Base-by-base conservation (phyloP, 92 coral and sea anemone species). In the Diadumene lineata region DNA sequence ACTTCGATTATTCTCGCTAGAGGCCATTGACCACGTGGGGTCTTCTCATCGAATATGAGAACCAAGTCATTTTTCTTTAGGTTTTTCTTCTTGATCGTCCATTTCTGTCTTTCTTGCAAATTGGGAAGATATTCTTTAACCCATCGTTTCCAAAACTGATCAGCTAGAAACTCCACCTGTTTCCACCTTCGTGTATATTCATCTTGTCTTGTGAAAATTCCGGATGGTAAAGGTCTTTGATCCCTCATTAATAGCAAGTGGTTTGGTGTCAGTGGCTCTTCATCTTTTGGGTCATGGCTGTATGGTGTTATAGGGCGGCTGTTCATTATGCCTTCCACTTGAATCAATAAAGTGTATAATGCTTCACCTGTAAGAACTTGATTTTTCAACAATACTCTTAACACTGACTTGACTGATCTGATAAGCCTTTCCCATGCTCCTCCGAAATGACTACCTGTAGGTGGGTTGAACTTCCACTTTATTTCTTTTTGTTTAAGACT, bases 361-460 rank as follows among this genome's bases (percentile, higher is more conserved):
- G 75, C 18, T 66, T 77, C 82, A 67, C 66, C 75, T 24, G 29
- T 53, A 1, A 67, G 66, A 31, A 6, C 46, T 50, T 77, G 74
- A 15, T 57, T 27, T 21, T 67, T 69, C 50, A 77, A 21, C 31
- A 77, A 27, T 1, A 63, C 58, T 27, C 51, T 66, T 25, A 77
- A 53, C 1, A 77, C 55, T 16, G 73, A 46, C 17, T 74, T 57
- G 0, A 66, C 32, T 16, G 82, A 77, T 28, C 74, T 34, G 6
- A 77, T 66, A 10, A 77, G 43, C 32, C 74, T 31, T 29, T 77
- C 82, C 82, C 82, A 77, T 1, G 66, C 67, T 11, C 81, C 81
- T 2, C 81, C 81, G 43, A 77, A 51, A 48, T 66, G 56, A 30
- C 81, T 77, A 0, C 73, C 82, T 2, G 66, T 65, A 2, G 82